These are phyloP conservation scores for Caenorhabditis sp. DNA, from an alignment of 2,888 invertebrate species.

Conservation along the genomic window DNA sequence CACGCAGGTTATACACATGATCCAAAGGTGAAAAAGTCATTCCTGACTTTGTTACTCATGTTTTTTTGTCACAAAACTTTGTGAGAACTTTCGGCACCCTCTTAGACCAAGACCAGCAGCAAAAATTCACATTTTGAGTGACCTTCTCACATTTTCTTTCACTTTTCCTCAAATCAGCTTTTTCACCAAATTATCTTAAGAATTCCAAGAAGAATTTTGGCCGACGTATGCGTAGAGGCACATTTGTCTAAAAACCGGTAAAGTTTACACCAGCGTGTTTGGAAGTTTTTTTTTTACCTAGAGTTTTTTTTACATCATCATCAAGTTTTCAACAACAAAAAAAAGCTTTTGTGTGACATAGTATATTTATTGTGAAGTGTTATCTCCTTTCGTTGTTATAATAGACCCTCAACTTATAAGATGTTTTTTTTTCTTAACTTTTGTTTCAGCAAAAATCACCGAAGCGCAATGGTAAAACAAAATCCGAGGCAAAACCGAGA, in stretches of 20 bases:
- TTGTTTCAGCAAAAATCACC: conserved; percentile 7
- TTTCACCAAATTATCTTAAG: conserved; percentile 7
- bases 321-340: no score
- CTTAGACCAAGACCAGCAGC: no score
- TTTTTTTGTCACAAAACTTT: no score
- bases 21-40: no score
- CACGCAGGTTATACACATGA: no score
- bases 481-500: conserved; percentile 6
- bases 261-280: conserved; percentile 27
- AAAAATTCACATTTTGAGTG: no score
- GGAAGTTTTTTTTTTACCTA: neutral
- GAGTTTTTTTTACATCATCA: neutral
- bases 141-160: no score
- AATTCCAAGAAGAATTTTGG: conserved; percentile 8
- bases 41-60: no score
- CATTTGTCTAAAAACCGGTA: conserved; percentile 27
- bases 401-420: neutral
- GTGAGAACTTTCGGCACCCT: no score
- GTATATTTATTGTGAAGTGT: neutral
- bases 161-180: neutral
- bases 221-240: conserved; percentile 38
- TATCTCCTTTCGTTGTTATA: neutral
- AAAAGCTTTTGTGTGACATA: conserved; percentile 4
- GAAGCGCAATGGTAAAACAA: conserved; percentile 19
- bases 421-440: neutral